phyloP scores from a whole-genome alignment of 2,888 invertebrate genomes.

The Invenusta paracnida region DNA sequence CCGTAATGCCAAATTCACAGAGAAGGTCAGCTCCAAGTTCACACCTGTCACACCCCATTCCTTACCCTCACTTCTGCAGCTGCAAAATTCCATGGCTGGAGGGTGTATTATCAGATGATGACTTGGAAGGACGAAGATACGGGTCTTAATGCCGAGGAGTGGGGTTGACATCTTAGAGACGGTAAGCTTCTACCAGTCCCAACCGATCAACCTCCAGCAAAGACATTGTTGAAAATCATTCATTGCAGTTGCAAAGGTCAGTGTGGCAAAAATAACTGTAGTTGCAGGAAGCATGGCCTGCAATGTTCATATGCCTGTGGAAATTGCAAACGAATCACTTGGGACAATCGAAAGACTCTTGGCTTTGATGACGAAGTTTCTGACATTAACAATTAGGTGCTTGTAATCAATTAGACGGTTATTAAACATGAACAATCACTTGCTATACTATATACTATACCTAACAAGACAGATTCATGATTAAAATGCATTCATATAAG shows the following conservation, averaged over 20 bases:
- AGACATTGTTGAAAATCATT: conserved; percentile 10
- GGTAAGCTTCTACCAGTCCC: conserved; percentile 20
- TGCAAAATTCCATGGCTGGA: not conserved
- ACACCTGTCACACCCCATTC: not conserved
- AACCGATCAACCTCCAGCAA: not conserved
- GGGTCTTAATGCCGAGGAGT: conserved; percentile 14
- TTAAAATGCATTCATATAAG: not conserved
- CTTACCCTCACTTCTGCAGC: not conserved
- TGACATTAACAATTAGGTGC: conserved; percentile 23
- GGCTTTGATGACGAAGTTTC: conserved; percentile 11
- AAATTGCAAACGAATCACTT: conserved; percentile 20
- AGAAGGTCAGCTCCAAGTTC: not conserved
- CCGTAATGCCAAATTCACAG: not conserved
- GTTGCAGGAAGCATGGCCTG: not conserved
- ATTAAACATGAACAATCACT: conserved; percentile 22
- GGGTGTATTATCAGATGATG: no score
- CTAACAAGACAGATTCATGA: not conserved
- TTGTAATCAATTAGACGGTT: not conserved
- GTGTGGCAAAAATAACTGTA: conserved; percentile 10
- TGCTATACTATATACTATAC: conserved; percentile 10
- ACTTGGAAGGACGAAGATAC: not conserved
- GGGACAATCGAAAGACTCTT: not conserved
- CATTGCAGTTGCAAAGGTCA: conserved; percentile 11
- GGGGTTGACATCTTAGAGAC: conserved; percentile 12
- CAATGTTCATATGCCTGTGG: conserved; percentile 22